Base-by-base conservation (phyloP, 2,888 invertebrate genomes). In the Drosophila buzzatii region DNA sequence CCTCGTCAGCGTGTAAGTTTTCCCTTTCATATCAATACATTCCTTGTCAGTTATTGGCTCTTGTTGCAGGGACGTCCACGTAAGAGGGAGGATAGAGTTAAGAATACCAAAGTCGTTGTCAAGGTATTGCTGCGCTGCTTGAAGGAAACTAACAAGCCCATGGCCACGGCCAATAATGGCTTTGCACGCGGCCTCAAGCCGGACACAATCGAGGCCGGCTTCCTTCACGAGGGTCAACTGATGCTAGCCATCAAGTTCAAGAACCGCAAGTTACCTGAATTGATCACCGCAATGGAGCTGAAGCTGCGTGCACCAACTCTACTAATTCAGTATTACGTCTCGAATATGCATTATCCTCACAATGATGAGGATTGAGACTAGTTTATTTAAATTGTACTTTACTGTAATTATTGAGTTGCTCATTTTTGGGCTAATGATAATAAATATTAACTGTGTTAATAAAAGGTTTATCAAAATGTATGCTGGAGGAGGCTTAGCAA, bases 261-360 rank as follows among this genome's bases (percentile, higher is more conserved):
- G 23, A 23, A 35, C 10, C 73, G 73, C 61, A 73, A 73, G 42
- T 9, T 55, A 1, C 73, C 73, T 1, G 53, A 73, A 20, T 0
- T 73, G 2, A 57, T 73, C 5, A 27, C 7, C 3, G 12, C 47
- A 9, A 20, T 2, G 18, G 59, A 49, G 3, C 5, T 68, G 14
- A 72, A 58, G 16, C 9, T 31, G 12, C 61, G 61, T 2, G 68
- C 57, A 3, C 57, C 68, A 23, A 7, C 1, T 2, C 1, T 68
- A 1, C 9, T 72, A 2, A 61, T 68, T 27, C 53, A 73, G 2
- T 62, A n/a, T 23, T 73, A 55, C 10, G 14, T 49, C 1, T 0
- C 37, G 1, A 27, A 59, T 18, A 6, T 59, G 39, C 9, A 39
- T 1, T 59, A 31, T 18, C 27, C 37, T 5, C 14, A 59, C 18